Percentiles rank a stretch among this genome's conserved stretches.
These are phyloP conservation scores for Oriolus oriolus DNA, from an alignment of 2,113 vertebrate genomes.

Conservation along the genomic window DNA sequence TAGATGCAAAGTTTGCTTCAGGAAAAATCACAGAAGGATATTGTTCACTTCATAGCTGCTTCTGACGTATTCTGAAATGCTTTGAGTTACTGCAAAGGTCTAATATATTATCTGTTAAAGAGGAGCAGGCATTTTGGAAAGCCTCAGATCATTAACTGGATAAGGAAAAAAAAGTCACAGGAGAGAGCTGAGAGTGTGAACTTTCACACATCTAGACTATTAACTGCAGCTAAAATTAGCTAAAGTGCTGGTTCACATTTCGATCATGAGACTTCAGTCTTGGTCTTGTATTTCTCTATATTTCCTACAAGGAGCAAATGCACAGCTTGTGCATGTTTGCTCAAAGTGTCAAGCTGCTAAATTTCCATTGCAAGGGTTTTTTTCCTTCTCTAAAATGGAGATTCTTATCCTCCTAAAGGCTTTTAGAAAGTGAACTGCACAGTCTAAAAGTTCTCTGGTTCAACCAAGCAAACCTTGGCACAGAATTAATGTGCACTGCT, in stretches of 20 bases:
- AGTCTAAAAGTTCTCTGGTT: background rate
- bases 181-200: background rate
- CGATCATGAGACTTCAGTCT: background rate
- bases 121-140: background rate
- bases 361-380: background rate
- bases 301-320: background rate
- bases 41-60: background rate
- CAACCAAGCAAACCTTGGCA: background rate
- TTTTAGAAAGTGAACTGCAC: background rate
- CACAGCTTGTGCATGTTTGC: background rate
- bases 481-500: background rate
- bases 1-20: background rate
- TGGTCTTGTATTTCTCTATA: background rate
- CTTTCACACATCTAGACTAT: slow-evolving; percentile 13
- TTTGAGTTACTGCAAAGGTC: background rate
- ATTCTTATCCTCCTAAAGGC: background rate
- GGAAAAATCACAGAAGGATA: background rate
- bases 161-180: background rate
- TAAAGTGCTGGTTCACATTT: slow-evolving; percentile 13
- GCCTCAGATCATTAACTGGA: background rate
- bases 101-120: background rate
- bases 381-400: background rate
- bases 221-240: slow-evolving; percentile 39
- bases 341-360: background rate
- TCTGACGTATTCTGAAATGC: background rate